Conservation (phyloP, 2,113 vertebrate genomes). For the Brachionichthys hirsutus region DNA sequence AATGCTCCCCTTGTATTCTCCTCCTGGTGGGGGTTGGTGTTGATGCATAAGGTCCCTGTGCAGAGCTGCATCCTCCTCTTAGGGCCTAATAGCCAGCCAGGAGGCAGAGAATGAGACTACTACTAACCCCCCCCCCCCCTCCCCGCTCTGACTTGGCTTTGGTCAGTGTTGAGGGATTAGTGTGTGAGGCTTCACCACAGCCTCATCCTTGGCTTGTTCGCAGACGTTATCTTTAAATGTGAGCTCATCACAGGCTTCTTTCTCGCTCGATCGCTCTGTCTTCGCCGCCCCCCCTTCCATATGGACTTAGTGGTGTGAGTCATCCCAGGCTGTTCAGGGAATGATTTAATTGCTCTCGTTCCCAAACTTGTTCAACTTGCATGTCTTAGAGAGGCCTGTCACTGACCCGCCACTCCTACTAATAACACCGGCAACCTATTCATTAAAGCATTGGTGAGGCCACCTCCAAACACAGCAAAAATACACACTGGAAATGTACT, state of each 20-base stretch:
- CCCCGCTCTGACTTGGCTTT: conserved; percentile 48
- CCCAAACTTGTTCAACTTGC: conserved; percentile 44
- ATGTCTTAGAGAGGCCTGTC: conserved; percentile 35
- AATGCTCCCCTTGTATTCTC: conserved; percentile 21
- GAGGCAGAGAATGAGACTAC: conserved; percentile 15
- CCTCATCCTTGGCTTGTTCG: conserved; percentile 54
- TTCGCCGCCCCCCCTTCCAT: conserved; percentile 36
- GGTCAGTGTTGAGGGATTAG: conserved; percentile 55
- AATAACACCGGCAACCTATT: conserved; percentile 39
- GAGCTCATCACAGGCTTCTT: conserved; percentile 32
- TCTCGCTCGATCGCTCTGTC: conserved; percentile 13
- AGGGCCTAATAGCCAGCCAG: conserved; percentile 17
- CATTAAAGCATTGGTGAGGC: conserved; percentile 37
- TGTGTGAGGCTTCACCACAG: conserved; percentile 48
- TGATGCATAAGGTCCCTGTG: conserved; percentile 35
- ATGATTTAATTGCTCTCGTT: conserved; percentile 68
- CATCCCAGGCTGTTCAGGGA: conserved; percentile 63
- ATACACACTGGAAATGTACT: conserved; percentile 38
- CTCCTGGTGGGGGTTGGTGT: conserved; percentile 32
- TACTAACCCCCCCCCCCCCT: conserved; percentile 21
- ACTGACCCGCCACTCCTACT: conserved; percentile 42
- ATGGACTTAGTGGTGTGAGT: conserved; percentile 64
- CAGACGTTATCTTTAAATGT: conserved; percentile 66
- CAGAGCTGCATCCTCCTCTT: conserved; percentile 28
- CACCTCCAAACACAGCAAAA: conserved; percentile 36